phyloP scores from a whole-genome alignment of 2,797 vertebrate genomes.

The Falco rusticolus region DNA sequence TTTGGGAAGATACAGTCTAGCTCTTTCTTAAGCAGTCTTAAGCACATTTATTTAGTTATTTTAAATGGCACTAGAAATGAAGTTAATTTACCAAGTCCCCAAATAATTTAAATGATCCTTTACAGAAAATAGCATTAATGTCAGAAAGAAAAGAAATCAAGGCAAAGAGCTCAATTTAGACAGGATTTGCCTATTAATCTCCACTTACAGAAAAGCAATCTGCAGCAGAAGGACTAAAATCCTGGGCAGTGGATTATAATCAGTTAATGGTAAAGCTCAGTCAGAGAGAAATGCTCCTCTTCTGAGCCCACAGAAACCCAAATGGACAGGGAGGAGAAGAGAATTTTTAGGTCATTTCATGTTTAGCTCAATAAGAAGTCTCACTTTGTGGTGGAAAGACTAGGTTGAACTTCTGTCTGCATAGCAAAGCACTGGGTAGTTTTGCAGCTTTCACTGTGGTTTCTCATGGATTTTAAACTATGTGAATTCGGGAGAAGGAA shows the following conservation, averaged over 20 bases:
- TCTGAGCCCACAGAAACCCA: background rate
- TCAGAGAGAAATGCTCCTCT: background rate
- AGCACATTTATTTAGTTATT: slow-evolving; percentile 7
- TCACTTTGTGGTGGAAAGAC: background rate
- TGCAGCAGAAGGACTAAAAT: background rate
- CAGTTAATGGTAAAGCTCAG: background rate
- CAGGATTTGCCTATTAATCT: background rate
- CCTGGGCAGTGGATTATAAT: background rate
- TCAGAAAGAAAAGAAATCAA: background rate
- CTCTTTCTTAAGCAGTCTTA: background rate
- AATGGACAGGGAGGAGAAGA: background rate
- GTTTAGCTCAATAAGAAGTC: background rate
- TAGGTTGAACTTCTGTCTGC: background rate
- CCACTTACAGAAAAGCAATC: background rate
- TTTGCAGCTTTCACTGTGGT: background rate
- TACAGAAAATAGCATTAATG: background rate
- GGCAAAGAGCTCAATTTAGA: background rate
- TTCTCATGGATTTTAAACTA: background rate
- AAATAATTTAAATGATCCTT: background rate
- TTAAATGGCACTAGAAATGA: background rate
- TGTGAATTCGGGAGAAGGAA: background rate
- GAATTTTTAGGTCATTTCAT: background rate
- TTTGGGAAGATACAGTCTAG: background rate
- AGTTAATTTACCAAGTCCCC: background rate
- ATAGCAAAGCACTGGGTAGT: background rate